Conservation (phyloP, 2,888 invertebrate genomes). For the Taphrorychus bicolor region DNA sequence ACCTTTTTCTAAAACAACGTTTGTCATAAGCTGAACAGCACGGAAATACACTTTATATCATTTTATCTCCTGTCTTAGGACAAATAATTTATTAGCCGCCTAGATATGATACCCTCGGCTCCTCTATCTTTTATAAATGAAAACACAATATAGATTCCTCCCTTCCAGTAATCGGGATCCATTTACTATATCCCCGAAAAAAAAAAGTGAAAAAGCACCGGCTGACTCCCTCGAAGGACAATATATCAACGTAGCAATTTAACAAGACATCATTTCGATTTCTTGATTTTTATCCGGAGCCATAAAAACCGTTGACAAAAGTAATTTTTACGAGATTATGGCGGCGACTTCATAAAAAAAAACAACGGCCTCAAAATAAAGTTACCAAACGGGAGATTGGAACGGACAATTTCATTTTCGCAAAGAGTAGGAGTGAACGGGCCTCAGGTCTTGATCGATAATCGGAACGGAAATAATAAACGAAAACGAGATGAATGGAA, state of each 20-base stretch:
- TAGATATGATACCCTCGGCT: neutral
- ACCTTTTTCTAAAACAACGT: neutral
- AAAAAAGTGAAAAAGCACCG: neutral
- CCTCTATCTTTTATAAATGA: neutral
- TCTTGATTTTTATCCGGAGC: conserved; percentile 20
- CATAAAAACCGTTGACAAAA: conserved; percentile 33
- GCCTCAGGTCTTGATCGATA: conserved; percentile 26
- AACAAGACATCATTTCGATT: conserved; percentile 21
- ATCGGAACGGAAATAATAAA: conserved; percentile 19
- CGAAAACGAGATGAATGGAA: neutral
- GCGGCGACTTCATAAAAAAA: conserved; percentile 30
- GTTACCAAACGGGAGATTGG: conserved; percentile 37
- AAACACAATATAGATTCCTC: conserved; percentile 1
- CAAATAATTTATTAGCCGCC: neutral
- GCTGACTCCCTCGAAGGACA: neutral
- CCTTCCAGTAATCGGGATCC: conserved; percentile 2
- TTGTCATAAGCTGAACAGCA: neutral
- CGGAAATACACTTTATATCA: neutral
- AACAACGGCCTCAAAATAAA: conserved; percentile 25
- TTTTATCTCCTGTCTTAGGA: neutral
- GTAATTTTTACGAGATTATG: conserved; percentile 36
- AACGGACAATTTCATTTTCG: conserved; percentile 39
- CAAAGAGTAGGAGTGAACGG: conserved; percentile 14
- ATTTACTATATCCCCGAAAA: neutral
- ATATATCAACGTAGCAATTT: conserved; percentile 8